Evolutionary conservation across 1,140 invertebrate genomes (phyloP), one percentile per base, ranked within the genome.

Genomic region (Kradibia gibbosae): DNA sequence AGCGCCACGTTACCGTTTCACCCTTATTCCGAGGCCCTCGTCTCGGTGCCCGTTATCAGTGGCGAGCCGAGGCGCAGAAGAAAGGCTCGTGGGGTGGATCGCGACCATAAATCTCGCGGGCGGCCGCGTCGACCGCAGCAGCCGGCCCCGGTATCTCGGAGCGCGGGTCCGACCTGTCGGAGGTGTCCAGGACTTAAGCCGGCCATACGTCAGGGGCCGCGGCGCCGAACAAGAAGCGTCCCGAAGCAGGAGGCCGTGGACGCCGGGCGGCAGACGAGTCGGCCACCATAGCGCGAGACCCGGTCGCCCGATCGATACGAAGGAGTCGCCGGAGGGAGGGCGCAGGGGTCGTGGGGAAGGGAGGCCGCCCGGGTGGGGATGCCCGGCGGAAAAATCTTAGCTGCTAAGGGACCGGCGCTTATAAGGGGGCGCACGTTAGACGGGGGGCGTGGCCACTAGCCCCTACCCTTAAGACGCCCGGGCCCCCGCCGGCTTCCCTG

Each of bases 401-500:
- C 84, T 88, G 84, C 81, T 85, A 86, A 85, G 84, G 85, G 83
- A 80, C 85, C 75, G 78, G 73, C 82, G 13, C 81, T 78, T 83
- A 76, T 83, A 81, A 85, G 79, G 76, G 83, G 88, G 85, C 86
- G 88, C 87, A 90, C 90, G 90, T 91, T 91, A 91, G 90, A 91
- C 88, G 88, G 89, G 89, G 91, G 90, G 90, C 90, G 90, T 91
- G 90, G 90, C 88, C 87, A 86, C 28, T 34, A 15, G 3, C 31
- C 50, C 55, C 34, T 25, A 4, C 5, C 20, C 15, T 20, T 36
- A 31, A 50, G 36, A 28, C 28, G 50, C 11, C 48, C 22, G 11
- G 45, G n/a, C n/a, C n/a, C n/a, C n/a, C n/a, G n/a, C n/a, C n/a
- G n/a, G n/a, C n/a, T n/a, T n/a, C 55, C 25, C 55, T 31, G 10